A percentile compares a stretch with the other conserved stretches of the same genome.
Conservation (phyloP, 2,113 vertebrate species). For the Chaenogobius annularis region DNA sequence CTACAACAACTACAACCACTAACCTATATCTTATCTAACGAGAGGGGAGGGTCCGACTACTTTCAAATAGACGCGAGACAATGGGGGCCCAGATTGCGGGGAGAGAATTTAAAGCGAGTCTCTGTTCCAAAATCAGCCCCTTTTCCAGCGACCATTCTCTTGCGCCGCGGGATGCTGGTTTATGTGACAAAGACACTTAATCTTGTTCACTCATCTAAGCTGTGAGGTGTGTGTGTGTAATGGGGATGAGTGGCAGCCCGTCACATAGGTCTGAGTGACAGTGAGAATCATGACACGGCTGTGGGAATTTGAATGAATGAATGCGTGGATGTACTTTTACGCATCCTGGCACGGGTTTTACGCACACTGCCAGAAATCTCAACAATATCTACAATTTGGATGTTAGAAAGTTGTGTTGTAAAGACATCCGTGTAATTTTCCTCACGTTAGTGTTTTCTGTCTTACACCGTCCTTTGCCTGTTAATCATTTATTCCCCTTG, state of each 20-base stretch:
- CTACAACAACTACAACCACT: constrained; percentile 66
- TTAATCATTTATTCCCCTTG: constrained; percentile 1
- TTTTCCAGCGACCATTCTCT: constrained; percentile 77
- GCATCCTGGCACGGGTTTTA: background rate
- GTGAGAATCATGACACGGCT: constrained; percentile 24
- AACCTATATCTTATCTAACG: constrained; percentile 82
- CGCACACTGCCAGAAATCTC: background rate
- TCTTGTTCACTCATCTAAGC: constrained; percentile 77
- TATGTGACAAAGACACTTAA: constrained; percentile 91
- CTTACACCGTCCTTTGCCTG: background rate
- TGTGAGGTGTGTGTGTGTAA: constrained; percentile 83
- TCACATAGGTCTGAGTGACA: constrained; percentile 26
- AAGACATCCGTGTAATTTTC: background rate
- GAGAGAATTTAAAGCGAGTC: constrained; percentile 80
- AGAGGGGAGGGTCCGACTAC: constrained; percentile 79
- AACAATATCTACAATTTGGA: background rate
- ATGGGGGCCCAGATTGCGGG: constrained; percentile 76
- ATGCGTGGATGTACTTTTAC: constrained; percentile 4
- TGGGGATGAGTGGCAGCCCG: constrained; percentile 8
- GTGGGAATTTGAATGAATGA: constrained; percentile 33
- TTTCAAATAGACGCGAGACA: constrained; percentile 82
- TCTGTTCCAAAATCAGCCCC: constrained; percentile 79
- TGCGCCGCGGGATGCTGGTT: constrained; percentile 85
- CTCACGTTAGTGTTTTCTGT: background rate
- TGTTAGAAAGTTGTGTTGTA: background rate